Conservation (phyloP, 2,888 invertebrate genomes). For the Anthophora plumipes region DNA sequence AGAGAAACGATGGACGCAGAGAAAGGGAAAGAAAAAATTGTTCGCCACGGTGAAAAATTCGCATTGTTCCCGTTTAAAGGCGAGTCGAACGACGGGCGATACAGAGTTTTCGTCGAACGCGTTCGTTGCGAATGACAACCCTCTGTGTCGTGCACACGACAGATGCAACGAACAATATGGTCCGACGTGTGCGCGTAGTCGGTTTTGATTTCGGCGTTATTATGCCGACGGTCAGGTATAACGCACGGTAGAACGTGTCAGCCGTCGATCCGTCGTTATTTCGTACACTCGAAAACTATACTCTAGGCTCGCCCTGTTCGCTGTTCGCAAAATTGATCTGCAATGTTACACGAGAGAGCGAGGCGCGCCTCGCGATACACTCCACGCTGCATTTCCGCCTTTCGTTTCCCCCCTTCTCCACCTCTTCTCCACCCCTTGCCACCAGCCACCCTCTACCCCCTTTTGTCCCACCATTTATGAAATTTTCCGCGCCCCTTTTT, state of each 20-base stretch:
- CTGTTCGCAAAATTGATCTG: conserved; percentile 56
- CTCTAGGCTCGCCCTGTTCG: conserved; percentile 3
- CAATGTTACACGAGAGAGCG: conserved; percentile 32
- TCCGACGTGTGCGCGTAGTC: conserved; percentile 49
- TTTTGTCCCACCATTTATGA: conserved; percentile 31
- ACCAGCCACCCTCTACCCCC: no score
- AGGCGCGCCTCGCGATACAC: conserved; percentile 24
- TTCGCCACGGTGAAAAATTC: conserved; percentile 35
- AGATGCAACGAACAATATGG: conserved; percentile 78
- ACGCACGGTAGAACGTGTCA: conserved; percentile 69
- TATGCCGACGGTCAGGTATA: conserved; percentile 74
- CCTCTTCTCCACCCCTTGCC: no score
- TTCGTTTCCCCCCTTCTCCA: no score
- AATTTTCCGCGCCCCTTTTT: conserved; percentile 32
- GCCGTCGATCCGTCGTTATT: conserved; percentile 71
- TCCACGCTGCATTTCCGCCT: conserved; percentile 38
- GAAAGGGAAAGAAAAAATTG: conserved; percentile 16
- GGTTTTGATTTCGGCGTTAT: conserved; percentile 76
- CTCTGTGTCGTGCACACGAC: conserved; percentile 68
- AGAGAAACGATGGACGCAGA: not conserved
- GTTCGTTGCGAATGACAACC: conserved; percentile 57
- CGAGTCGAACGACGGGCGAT: conserved; percentile 34
- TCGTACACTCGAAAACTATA: conserved; percentile 41
- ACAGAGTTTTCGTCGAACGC: conserved; percentile 56
- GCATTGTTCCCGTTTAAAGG: conserved; percentile 38